Evolutionary conservation across 2,797 vertebrate species (phyloP).

Genomic region (Gymnocypris eckloni): DNA sequence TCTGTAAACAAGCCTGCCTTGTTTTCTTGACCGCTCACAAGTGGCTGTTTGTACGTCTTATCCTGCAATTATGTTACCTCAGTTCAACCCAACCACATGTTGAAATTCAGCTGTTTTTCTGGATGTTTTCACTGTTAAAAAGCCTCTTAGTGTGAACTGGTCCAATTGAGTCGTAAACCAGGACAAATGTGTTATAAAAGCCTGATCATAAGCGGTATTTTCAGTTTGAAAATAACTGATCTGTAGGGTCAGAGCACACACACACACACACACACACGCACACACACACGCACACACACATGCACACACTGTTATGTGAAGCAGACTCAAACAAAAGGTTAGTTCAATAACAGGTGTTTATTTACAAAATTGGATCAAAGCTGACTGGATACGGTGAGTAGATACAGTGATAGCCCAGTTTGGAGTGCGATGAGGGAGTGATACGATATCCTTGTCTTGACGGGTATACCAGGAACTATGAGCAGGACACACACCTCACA

Average conservation of each 20-base stretch:
- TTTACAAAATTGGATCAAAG: no score
- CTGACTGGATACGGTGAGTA: no score
- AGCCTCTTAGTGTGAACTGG: conserved; percentile 21
- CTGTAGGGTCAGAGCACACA: background rate
- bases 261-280: no score
- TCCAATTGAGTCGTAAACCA: conserved; percentile 24
- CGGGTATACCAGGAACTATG: no score
- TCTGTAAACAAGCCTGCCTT: conserved; percentile 22
- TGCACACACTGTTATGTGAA: no score
- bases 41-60: background rate
- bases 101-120: conserved; percentile 6
- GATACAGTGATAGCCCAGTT: no score
- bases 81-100: conserved; percentile 8
- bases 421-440: no score
- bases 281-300: no score
- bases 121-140: conserved; percentile 30
- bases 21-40: background rate
- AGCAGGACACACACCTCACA: no score
- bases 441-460: no score
- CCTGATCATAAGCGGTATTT: conserved; percentile 31
- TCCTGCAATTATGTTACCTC: conserved; percentile 27
- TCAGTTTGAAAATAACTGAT: conserved; percentile 45
- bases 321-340: no score
- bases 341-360: no score
- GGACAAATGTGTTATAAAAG: conserved; percentile 43